Base-by-base conservation (phyloP, 1,140 invertebrate species). In the Hestina assimilis region DNA sequence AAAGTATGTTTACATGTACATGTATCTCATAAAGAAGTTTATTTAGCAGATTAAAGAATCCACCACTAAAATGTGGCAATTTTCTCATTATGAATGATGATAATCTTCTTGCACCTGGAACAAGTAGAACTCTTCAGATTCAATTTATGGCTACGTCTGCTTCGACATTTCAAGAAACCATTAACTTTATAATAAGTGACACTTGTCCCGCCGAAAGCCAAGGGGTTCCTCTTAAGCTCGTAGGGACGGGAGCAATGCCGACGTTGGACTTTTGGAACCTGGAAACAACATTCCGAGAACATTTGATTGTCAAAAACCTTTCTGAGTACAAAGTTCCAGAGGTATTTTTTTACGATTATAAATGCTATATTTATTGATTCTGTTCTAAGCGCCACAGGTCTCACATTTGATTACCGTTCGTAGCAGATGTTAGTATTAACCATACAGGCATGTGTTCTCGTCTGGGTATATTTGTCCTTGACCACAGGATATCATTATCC, bases 181-280 rank as follows among this genome's bases (percentile, higher is more conserved):
- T 88, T 20, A 66, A 81, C n/a, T 88, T 88, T 63, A 69, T 88
- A 17, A 78, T 88, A 29, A 87, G 80, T 26, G 85, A 88, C 46
- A 85, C 83, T 12, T 85, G 83, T 42, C 85, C 85, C 4, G 79
- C 83, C 4, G 83, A 88, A 61, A 79, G 80, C n/a, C 55, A 75
- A 28, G 85, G 85, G 1, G 85, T 88, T n/a, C 85, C 83, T 1
- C 66, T 87, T 0, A 85, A 60, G 51, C 65, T 88, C 17, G 79
- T 84, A 4, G 85, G 85, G 1, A 85, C 79, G 20, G 85, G 85
- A 40, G 82, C 85, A 6, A 78, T 88, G 69, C 85, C 85, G 1
- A 75, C 72, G 19, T 59, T 88, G 40, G 85, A 88, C 46, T 75
- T 88, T 50, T 88, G 85, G 85, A 88, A 88, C 55, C 59, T 85